Base-by-base conservation (phyloP, 2,797 vertebrate genomes). In the Lepus townsendii region DNA sequence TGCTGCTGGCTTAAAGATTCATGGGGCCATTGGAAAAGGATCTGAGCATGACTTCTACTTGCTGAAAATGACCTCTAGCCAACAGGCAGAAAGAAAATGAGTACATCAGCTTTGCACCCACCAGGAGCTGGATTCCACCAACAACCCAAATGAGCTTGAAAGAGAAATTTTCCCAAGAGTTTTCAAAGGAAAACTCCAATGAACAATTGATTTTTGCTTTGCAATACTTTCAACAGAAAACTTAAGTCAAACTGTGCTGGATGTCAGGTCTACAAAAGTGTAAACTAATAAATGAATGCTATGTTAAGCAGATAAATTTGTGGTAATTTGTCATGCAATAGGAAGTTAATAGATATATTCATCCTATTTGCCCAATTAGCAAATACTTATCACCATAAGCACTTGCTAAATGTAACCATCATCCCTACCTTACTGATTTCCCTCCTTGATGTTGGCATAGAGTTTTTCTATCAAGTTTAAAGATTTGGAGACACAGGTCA, bases 381-480 rank as follows among this genome's bases (percentile, higher is more conserved):
- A 84, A 76, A 69, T n/a, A 84, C 24, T 91, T 83, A 75, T 19
- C 16, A 27, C 8, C 80, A 54, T 47, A 92, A 82, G 20, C 14
- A 78, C 3, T 20, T 84, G 19, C 73, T 85, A 89, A 76, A 16
- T 66, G 0, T 68, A n/a, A 30, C 5, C 78, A 62, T 24, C n/a
- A 38, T 24, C 42, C 11, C 30, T 47, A n/a, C 13, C 42, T 60
- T 80, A 30, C 2, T 66, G 47, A 87, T 3, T 63, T 66, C 54
- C 5, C 24, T 57, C 17, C 14, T 72, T 83, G 62, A 93, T 71
- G 38, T 8, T 90, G 19, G 27, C 60, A 79, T 62, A 77, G 27
- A n/a, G 27, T 87, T 69, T 86, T 86, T 42, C 32, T 57, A 50
- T 72, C 2, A 72, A 96, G 8, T 75, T 75, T 35, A 79, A 90